phyloP scores from a whole-genome alignment of 2,797 vertebrate genomes.

The Melanogrammus aeglefinus region DNA sequence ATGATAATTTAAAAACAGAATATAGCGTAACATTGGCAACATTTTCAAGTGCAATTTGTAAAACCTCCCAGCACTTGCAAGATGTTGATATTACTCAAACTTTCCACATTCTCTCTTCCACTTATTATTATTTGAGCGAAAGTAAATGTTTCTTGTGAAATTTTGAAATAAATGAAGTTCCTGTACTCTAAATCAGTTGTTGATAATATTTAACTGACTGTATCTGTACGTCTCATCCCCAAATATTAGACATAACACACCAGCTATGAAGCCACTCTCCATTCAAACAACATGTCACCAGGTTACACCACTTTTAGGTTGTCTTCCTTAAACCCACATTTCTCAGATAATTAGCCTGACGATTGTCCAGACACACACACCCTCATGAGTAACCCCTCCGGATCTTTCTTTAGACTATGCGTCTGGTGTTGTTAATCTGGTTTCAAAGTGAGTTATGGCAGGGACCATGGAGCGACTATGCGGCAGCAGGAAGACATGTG shows the following conservation, averaged over 20 bases:
- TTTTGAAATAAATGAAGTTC: slow-evolving; percentile 2
- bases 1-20: background rate
- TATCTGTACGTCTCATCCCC: background rate
- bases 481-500: slow-evolving; percentile 19
- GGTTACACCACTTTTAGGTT: too few relatives aligned
- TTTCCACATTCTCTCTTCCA: background rate
- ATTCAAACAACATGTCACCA: background rate
- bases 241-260: background rate
- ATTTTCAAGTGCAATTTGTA: background rate
- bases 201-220: background rate
- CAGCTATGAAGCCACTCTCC: background rate
- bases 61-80: background rate
- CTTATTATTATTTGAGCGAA: background rate
- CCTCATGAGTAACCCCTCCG: background rate
- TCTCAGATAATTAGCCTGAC: background rate
- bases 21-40: background rate
- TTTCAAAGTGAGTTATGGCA: background rate
- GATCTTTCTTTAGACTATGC: background rate
- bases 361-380: background rate
- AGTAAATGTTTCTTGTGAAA: slow-evolving; percentile 2
- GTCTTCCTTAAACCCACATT: background rate
- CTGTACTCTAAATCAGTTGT: background rate
- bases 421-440: background rate
- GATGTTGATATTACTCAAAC: background rate
- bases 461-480: background rate